Evolutionary conservation across 64 coral and sea anemone genomes (phyloP).

Genomic region (Stichodactyla mertensii): DNA sequence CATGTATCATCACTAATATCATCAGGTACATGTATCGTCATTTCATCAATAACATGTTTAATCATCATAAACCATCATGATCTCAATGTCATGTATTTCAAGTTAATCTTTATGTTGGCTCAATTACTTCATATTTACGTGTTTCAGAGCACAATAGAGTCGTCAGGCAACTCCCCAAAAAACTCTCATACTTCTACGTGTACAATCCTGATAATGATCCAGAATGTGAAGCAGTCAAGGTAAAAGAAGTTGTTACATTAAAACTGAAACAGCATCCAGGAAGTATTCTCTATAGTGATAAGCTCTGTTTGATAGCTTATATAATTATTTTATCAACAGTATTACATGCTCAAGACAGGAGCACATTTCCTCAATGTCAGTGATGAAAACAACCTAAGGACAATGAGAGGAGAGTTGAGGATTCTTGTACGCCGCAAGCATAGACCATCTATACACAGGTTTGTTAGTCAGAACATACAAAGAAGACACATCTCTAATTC

Average conservation of each 20-base stretch:
- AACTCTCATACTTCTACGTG: conserved; percentile 32
- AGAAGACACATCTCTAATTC: too few species aligned
- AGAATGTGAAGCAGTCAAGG: conserved; percentile 56
- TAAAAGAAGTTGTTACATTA: not conserved
- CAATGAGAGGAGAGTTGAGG: conserved; percentile 16
- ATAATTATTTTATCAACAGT: not conserved
- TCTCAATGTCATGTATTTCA: too few species aligned
- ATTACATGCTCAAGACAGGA: conserved; percentile 54
- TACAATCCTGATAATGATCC: conserved; percentile 42
- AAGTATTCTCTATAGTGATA: too few species aligned
- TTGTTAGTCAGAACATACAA: not conserved
- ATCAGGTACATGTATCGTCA: too few species aligned
- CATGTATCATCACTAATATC: not conserved
- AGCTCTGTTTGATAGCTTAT: not conserved
- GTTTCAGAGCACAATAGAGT: not conserved
- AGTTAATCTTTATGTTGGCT: not conserved
- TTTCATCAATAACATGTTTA: too few species aligned
- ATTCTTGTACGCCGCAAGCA: conserved; percentile 44
- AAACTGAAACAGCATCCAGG: not conserved
- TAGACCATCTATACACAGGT: conserved; percentile 41
- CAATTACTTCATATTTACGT: not conserved
- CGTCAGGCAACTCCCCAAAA: not conserved
- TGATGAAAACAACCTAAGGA: not conserved
- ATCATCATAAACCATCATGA: not conserved
- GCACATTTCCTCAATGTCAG: conserved; percentile 31